Conservation (phyloP, 2,113 vertebrate genomes). For the Rhadina sibilatrix region DNA sequence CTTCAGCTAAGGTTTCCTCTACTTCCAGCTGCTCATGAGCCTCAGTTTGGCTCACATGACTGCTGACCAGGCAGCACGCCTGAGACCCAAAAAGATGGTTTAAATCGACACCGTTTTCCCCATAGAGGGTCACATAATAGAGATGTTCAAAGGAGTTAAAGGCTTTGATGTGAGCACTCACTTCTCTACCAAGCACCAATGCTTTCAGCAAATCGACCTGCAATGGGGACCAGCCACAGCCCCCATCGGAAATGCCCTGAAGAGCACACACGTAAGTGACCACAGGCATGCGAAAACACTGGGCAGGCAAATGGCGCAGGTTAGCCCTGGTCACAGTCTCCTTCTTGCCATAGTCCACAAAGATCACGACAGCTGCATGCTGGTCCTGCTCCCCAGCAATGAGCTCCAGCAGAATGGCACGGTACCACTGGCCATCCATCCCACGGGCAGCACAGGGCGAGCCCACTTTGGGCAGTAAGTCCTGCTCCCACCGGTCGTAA, state of each 20-base stretch:
- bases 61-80: constrained; percentile 62
- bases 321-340: constrained; percentile 77
- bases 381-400: constrained; percentile 29
- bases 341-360: constrained; percentile 88
- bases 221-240: constrained; percentile 78
- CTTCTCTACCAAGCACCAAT: constrained; percentile 75
- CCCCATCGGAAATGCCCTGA: constrained; percentile 80
- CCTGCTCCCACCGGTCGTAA: constrained; percentile 52
- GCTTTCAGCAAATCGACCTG: constrained; percentile 78
- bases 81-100: constrained; percentile 79
- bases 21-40: not conserved
- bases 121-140: constrained; percentile 85
- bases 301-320: constrained; percentile 75
- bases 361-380: constrained; percentile 81
- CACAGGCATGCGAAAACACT: constrained; percentile 90
- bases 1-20: not conserved
- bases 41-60: not conserved
- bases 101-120: constrained; percentile 80
- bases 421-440: constrained; percentile 86
- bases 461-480: constrained; percentile 74
- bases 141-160: constrained; percentile 86
- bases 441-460: constrained; percentile 85
- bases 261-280: constrained; percentile 88
- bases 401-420: constrained; percentile 84
- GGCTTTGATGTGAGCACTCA: constrained; percentile 84